Evolutionary conservation across 1,140 invertebrate genomes (phyloP).

Genomic region (Tenebrio molitor): DNA sequence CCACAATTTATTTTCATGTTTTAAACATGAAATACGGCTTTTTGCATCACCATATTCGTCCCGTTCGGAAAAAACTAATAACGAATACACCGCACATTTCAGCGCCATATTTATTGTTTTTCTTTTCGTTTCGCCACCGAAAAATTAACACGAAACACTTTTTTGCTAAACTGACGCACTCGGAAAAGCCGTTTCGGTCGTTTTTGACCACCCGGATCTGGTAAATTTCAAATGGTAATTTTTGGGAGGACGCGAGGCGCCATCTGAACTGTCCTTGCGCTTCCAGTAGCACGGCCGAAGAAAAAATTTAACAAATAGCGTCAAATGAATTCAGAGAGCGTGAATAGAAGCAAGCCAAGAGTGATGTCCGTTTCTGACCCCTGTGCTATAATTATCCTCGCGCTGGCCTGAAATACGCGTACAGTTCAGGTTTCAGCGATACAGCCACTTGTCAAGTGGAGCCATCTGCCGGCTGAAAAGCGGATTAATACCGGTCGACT

Average conservation of each 20-base stretch:
- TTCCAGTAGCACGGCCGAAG: background rate
- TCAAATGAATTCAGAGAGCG: constrained; percentile 36
- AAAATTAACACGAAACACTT: too few relatives aligned
- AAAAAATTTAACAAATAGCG: constrained; percentile 27
- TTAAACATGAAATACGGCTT: constrained; percentile 12
- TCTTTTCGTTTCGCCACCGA: background rate
- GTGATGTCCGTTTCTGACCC: constrained; percentile 44
- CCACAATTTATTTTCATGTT: constrained; percentile 17
- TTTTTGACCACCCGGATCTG: too few relatives aligned
- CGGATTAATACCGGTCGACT: constrained; percentile 19
- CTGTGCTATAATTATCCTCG: constrained; percentile 42
- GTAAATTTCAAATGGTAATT: too few relatives aligned
- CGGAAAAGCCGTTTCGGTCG: too few relatives aligned
- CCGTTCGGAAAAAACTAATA: background rate
- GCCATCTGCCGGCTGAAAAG: constrained; percentile 32
- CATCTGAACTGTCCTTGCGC: constrained; percentile 9
- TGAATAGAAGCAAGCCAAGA: constrained; percentile 41
- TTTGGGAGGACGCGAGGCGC: constrained; percentile 10
- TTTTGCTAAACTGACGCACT: too few relatives aligned
- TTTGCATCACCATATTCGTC: constrained; percentile 16
- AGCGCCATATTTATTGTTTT: background rate
- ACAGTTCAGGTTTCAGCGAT: constrained; percentile 37
- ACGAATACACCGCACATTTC: background rate
- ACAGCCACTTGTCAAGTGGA: constrained; percentile 22
- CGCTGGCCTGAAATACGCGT: constrained; percentile 40